Conservation (phyloP, 2,113 vertebrate species). For the Ia io region DNA sequence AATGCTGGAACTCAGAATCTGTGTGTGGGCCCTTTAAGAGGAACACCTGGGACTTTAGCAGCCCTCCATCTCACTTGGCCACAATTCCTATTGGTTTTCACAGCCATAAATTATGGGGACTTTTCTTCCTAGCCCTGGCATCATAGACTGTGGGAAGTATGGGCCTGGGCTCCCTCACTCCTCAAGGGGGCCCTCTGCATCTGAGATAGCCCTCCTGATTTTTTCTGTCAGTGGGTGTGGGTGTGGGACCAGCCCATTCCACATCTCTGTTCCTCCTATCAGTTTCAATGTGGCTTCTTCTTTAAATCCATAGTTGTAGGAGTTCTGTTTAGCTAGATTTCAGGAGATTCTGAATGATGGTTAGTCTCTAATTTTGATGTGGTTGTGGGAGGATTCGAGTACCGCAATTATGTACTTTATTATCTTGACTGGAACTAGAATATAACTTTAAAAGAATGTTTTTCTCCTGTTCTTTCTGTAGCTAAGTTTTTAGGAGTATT, state of each 20-base stretch:
- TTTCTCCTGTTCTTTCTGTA: background rate
- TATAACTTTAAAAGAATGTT: background rate
- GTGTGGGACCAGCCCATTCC: background rate
- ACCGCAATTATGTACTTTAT: background rate
- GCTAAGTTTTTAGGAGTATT: background rate
- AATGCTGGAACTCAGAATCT: background rate
- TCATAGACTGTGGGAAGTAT: background rate
- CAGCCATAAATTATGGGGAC: background rate
- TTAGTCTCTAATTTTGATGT: background rate
- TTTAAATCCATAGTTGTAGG: background rate
- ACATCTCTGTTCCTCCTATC: background rate
- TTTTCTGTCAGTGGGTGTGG: background rate
- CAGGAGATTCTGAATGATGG: background rate
- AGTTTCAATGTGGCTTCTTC: background rate
- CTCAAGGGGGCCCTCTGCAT: background rate
- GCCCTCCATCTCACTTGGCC: background rate
- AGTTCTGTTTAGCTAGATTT: background rate
- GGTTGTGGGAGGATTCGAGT: background rate
- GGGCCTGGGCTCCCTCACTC: background rate
- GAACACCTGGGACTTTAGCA: background rate
- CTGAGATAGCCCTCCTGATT: background rate
- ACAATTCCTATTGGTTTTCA: background rate
- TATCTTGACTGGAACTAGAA: background rate
- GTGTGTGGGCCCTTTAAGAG: background rate
- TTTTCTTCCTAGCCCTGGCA: background rate